Conservation (phyloP, 2,888 invertebrate genomes). For the Eupeodes luniger region DNA sequence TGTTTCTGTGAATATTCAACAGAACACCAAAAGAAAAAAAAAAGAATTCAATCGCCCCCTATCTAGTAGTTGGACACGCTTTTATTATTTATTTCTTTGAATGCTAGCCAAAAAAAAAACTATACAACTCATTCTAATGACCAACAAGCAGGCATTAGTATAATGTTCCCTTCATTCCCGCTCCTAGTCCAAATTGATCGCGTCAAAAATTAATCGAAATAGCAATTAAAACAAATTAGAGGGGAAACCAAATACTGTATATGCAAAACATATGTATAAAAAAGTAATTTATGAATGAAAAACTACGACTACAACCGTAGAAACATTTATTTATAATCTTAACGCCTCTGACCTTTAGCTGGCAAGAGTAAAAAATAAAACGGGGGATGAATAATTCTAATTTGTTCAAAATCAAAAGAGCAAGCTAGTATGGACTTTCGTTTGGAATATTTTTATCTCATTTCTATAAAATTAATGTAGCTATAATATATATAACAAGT, state of each 20-base stretch:
- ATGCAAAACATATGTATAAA: neutral
- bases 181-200: slow-evolving; percentile 26
- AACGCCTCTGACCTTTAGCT: slow-evolving; percentile 60
- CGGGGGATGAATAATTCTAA: neutral
- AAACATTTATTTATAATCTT: slow-evolving; percentile 63
- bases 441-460: slow-evolving; percentile 1
- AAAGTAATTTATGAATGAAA: slow-evolving; percentile 30
- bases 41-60: slow-evolving; percentile 17
- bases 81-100: slow-evolving; percentile 62
- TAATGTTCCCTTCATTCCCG: neutral
- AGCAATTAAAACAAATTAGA: slow-evolving; percentile 52
- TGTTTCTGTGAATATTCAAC: neutral
- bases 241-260: slow-evolving; percentile 15
- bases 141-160: slow-evolving; percentile 6
- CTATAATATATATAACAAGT: slow-evolving; percentile 41
- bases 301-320: neutral
- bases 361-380: neutral
- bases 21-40: neutral
- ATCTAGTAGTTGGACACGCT: slow-evolving; percentile 50
- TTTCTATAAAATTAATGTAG: neutral
- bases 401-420: neutral
- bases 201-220: slow-evolving; percentile 66
- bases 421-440: neutral
- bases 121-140: slow-evolving; percentile 21
- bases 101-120: slow-evolving; percentile 38